Conservation (phyloP, 2,113 vertebrate species). For the Poeciliopsis occidentalis region DNA sequence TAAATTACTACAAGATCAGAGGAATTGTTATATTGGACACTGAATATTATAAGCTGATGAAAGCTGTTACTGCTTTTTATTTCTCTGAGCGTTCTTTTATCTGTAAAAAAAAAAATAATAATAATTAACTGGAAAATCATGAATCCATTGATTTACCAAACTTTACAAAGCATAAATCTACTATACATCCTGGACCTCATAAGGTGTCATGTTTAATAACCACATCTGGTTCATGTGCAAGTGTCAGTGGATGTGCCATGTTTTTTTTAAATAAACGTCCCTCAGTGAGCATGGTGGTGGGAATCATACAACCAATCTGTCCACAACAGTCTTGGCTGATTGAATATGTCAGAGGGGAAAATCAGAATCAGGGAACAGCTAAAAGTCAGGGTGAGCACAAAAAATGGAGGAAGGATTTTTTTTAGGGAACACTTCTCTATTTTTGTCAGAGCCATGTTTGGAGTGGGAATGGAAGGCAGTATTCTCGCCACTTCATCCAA, state of each 20-base stretch:
- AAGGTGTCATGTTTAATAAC: constrained; percentile 48
- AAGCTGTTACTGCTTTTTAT: neutral
- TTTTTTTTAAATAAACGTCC: constrained; percentile 33
- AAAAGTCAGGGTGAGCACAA: constrained; percentile 51
- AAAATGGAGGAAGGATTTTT: constrained; percentile 40
- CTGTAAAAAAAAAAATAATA: constrained; percentile 52
- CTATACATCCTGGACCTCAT: constrained; percentile 24
- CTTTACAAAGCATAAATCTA: constrained; percentile 11
- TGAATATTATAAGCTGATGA: constrained; percentile 17
- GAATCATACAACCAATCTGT: constrained; percentile 74
- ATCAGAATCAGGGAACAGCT: constrained; percentile 67
- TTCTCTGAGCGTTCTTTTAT: neutral
- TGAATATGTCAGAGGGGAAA: constrained; percentile 72
- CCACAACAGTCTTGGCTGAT: constrained; percentile 63
- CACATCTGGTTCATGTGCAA: constrained; percentile 41
- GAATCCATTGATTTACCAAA: neutral
- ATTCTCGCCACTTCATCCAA: constrained; percentile 63
- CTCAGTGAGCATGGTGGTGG: constrained; percentile 59
- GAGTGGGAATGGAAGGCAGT: constrained; percentile 30
- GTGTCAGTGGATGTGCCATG: constrained; percentile 27
- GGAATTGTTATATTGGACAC: neutral
- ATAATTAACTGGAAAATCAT: neutral
- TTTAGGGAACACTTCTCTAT: constrained; percentile 46
- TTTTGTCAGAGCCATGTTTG: constrained; percentile 53
- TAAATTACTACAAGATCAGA: neutral